phyloP scores from a whole-genome alignment of 2,888 invertebrate genomes.

The Tenthredo notha region DNA sequence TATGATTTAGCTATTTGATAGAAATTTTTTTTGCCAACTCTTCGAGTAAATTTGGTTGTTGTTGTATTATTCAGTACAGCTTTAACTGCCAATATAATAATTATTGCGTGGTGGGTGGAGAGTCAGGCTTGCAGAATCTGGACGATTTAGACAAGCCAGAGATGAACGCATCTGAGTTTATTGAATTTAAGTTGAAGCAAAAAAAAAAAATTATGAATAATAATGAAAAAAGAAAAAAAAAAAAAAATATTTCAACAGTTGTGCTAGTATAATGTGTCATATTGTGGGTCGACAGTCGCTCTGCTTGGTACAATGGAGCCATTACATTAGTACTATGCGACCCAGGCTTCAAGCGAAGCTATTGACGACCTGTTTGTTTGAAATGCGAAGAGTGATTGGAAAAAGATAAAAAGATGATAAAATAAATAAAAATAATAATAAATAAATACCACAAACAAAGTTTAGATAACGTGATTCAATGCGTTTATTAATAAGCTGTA shows the following conservation, averaged over 20 bases:
- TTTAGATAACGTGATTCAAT: slow-evolving; percentile 56
- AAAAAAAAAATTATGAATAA: neutral
- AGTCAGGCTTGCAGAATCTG: slow-evolving; percentile 20
- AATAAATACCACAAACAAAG: neutral
- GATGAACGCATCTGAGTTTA: slow-evolving; percentile 36
- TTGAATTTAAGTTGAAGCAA: slow-evolving; percentile 26
- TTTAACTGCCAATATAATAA: slow-evolving; percentile 29
- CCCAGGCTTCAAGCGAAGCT: slow-evolving; percentile 63
- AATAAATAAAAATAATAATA: slow-evolving; percentile 1
- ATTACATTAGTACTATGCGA: slow-evolving; percentile 68
- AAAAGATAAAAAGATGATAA: slow-evolving; percentile 55
- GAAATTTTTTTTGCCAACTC: neutral
- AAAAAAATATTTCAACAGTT: neutral
- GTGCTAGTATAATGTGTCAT: slow-evolving; percentile 46
- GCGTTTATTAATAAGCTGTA: slow-evolving; percentile 60
- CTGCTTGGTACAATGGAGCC: slow-evolving; percentile 64
- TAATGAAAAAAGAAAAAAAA: neutral
- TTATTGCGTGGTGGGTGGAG: slow-evolving; percentile 43
- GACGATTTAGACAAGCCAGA: slow-evolving; percentile 4
- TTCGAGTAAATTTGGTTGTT: slow-evolving; percentile 33
- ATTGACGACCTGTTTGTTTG: slow-evolving; percentile 58
- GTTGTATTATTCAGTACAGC: slow-evolving; percentile 19
- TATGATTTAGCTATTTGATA: neutral
- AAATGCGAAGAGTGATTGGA: slow-evolving; percentile 55
- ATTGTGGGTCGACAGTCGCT: slow-evolving; percentile 59